These are phyloP conservation scores for Chaetogeoica ovagalla DNA, from an alignment of 2,888 invertebrate species.

Conservation along the genomic window DNA sequence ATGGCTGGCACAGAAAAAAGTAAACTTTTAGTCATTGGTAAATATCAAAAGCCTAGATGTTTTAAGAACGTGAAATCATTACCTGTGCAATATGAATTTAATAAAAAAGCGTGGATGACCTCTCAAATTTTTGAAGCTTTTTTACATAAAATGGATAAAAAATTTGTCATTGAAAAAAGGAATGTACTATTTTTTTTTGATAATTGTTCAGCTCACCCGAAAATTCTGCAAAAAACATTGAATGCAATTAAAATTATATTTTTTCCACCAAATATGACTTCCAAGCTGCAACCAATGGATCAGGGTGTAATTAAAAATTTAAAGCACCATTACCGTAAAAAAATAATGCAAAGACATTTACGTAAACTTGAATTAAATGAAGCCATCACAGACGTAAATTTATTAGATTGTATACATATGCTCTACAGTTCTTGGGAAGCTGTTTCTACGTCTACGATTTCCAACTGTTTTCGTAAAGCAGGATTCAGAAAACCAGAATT, in stretches of 20 bases:
- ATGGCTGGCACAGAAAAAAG: conserved; percentile 27
- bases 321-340: no score
- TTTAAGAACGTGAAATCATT: conserved; percentile 18
- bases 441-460: background rate
- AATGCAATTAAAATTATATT: background rate
- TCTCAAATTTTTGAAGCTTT: background rate
- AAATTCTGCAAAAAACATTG: background rate
- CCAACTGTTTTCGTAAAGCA: background rate
- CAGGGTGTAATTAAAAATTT: background rate
- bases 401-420: background rate
- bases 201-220: background rate
- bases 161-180: background rate
- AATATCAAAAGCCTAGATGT: conserved; percentile 21
- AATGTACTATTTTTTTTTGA: background rate
- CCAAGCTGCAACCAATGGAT: background rate
- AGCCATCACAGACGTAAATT: no score
- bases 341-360: no score
- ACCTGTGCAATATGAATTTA: conserved; percentile 4
- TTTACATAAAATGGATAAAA: background rate
- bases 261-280: conserved; percentile 1
- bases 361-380: no score
- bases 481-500: background rate
- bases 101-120: conserved; percentile 24
- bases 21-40: conserved; percentile 31
- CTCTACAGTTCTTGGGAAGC: background rate